phyloP scores from a whole-genome alignment of 2,797 vertebrate species.

The Acanthurus tractus region DNA sequence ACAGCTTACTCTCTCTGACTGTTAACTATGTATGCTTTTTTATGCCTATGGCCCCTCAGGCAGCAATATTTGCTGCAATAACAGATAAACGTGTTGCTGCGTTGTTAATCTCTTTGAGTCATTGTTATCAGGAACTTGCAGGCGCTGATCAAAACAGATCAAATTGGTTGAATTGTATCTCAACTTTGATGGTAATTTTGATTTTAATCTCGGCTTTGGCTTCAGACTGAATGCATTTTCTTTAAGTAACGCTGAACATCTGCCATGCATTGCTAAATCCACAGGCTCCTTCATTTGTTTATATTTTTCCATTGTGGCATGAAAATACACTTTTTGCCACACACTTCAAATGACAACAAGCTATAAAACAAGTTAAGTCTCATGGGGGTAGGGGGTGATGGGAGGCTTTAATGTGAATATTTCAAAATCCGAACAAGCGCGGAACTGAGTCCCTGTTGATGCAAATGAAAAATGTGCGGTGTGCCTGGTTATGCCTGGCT shows the following conservation, averaged over 20 bases:
- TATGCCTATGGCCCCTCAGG: slow-evolving; percentile 43
- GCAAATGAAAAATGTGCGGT: slow-evolving; percentile 52
- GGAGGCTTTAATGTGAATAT: slow-evolving; percentile 75
- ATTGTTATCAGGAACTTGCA: slow-evolving; percentile 70
- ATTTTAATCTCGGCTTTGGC: slow-evolving; percentile 59
- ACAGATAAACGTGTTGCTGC: slow-evolving; percentile 50
- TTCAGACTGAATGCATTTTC: slow-evolving; percentile 56
- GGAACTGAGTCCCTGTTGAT: slow-evolving; percentile 57
- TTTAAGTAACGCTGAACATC: slow-evolving; percentile 70
- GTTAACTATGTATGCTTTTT: slow-evolving; percentile 49
- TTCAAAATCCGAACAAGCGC: slow-evolving; percentile 54
- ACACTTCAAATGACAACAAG: slow-evolving; percentile 66
- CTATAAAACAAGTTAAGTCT: slow-evolving; percentile 63
- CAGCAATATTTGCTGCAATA: slow-evolving; percentile 43
- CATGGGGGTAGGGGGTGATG: slow-evolving; percentile 50
- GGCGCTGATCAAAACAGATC: slow-evolving; percentile 60
- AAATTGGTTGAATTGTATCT: slow-evolving; percentile 40
- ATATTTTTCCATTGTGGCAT: slow-evolving; percentile 51
- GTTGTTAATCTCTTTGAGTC: slow-evolving; percentile 56
- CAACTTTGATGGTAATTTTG: slow-evolving; percentile 55
- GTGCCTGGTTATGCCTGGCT: slow-evolving; percentile 68
- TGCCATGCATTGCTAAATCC: slow-evolving; percentile 74
- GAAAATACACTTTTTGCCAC: slow-evolving; percentile 39
- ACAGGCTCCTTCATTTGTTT: slow-evolving; percentile 64
- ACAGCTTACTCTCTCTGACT: slow-evolving; percentile 61